Conservation (phyloP, 2,113 vertebrate species). For the Microcebus ravelobensis region DNA sequence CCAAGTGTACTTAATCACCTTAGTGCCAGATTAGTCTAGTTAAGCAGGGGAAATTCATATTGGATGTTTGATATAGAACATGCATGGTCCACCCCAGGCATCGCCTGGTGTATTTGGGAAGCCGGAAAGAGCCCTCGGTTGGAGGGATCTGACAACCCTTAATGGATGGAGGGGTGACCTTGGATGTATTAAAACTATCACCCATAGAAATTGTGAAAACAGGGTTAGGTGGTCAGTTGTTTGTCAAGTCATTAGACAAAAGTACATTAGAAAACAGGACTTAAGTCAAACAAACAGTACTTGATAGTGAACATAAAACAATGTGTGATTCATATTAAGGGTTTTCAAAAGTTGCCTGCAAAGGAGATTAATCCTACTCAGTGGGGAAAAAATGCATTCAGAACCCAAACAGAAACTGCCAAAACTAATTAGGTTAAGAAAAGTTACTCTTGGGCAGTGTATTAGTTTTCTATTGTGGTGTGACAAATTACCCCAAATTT, state of each 20-base stretch:
- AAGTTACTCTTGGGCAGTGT: slow-evolving; percentile 19
- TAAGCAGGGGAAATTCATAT: slow-evolving; percentile 42
- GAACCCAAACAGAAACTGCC: slow-evolving; percentile 53
- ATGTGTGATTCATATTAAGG: not conserved
- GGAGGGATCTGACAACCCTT: not conserved
- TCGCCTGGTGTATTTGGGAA: not conserved
- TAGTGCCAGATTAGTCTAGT: slow-evolving; percentile 69
- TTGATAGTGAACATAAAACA: not conserved
- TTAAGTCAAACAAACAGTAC: not conserved
- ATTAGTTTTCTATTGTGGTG: slow-evolving; percentile 1
- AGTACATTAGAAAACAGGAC: not conserved
- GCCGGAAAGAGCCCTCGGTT: not conserved
- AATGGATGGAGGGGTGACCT: not conserved
- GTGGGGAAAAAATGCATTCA: not conserved
- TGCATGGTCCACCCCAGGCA: not conserved
- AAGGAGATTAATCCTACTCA: not conserved
- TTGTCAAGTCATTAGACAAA: not conserved
- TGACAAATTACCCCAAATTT: slow-evolving; percentile 14
- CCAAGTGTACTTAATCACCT: slow-evolving; percentile 81
- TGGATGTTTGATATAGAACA: not conserved
- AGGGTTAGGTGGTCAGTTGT: not conserved
- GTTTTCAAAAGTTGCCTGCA: slow-evolving; percentile 42
- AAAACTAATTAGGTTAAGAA: slow-evolving; percentile 1
- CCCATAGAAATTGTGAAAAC: not conserved
- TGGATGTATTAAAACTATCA: not conserved